Conservation (phyloP, 2,113 vertebrate genomes). For the Mustela lutreola region DNA sequence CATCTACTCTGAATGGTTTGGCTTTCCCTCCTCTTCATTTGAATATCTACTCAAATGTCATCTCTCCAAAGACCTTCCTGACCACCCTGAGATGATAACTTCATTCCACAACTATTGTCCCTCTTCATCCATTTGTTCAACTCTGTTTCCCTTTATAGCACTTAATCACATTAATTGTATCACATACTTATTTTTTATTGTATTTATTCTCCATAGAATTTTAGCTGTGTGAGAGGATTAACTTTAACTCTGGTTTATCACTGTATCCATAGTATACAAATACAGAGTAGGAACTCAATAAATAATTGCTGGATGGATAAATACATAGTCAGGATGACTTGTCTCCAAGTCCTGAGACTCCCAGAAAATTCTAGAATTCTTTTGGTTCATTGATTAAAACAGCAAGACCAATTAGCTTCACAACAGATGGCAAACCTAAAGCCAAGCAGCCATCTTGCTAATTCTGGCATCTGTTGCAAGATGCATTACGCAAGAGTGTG, state of each 20-base stretch:
- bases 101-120: background rate
- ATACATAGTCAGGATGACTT: background rate
- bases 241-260: background rate
- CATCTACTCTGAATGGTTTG: background rate
- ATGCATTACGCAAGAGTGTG: slow-evolving; percentile 46
- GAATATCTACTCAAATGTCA: background rate
- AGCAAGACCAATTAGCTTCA: slow-evolving; percentile 73
- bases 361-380: slow-evolving; percentile 73
- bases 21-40: background rate
- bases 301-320: background rate
- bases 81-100: background rate
- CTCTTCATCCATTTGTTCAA: background rate
- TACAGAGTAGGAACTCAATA: background rate
- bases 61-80: background rate
- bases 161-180: background rate
- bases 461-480: slow-evolving; percentile 71
- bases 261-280: background rate
- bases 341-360: background rate
- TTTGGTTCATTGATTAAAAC: slow-evolving; percentile 74
- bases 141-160: background rate
- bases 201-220: background rate
- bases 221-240: background rate
- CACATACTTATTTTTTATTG: background rate
- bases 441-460: slow-evolving; percentile 72
- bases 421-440: slow-evolving; percentile 76